These are phyloP conservation scores for Alosa sapidissima DNA, from an alignment of 2,797 vertebrate genomes.

Conservation along the genomic window DNA sequence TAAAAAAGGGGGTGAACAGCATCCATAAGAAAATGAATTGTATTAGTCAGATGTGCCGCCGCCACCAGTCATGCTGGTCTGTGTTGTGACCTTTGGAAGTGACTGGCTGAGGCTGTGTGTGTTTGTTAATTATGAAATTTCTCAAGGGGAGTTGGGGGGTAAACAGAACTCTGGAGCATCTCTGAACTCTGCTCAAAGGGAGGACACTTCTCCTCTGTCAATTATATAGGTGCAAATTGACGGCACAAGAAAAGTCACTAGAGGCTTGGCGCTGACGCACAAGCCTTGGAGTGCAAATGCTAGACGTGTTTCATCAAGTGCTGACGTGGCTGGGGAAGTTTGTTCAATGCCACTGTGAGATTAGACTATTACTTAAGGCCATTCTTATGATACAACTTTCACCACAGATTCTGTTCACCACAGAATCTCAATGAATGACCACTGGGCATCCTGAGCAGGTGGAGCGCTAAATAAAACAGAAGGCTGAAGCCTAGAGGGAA, in stretches of 20 bases:
- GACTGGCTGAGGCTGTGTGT: neutral
- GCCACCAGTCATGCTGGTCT: constrained; percentile 9
- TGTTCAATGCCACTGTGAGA: neutral
- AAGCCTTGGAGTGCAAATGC: neutral
- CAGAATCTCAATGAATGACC: neutral
- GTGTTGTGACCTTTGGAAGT: constrained; percentile 9
- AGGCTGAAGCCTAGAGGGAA: neutral
- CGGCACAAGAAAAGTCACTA: neutral
- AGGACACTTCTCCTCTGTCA: constrained; percentile 14
- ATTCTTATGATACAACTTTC: neutral
- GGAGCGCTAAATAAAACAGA: neutral
- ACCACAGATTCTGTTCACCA: neutral
- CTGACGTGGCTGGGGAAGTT: neutral
- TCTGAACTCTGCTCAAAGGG: neutral
- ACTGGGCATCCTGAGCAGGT: neutral
- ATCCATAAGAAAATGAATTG: neutral
- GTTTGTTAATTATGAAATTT: constrained; percentile 18
- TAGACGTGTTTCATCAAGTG: constrained; percentile 2
- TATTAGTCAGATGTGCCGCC: neutral
- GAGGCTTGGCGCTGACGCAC: neutral
- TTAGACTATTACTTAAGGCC: neutral
- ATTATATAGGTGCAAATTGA: neutral
- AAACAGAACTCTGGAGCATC: neutral
- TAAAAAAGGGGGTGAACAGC: neutral
- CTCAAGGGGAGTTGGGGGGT: neutral